A percentile compares a stretch with the other conserved stretches of the same genome.
Conservation (phyloP, 2,113 vertebrate genomes). For the Cepphus grylle region DNA sequence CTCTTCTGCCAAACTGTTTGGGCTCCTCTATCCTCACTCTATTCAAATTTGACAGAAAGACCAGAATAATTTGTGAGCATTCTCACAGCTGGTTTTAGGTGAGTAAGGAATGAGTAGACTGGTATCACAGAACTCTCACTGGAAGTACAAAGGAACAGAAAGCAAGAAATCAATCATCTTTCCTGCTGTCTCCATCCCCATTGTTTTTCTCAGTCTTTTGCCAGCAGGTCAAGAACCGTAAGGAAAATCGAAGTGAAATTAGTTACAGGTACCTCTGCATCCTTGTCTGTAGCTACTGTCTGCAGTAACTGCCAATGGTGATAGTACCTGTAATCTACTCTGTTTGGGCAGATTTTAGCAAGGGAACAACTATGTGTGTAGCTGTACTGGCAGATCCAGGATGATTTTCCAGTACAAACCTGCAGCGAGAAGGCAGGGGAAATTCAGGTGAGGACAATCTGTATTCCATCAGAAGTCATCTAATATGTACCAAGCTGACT, state of each 20-base stretch:
- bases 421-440: background rate
- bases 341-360: background rate
- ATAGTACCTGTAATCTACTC: background rate
- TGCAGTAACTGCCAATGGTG: background rate
- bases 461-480: background rate
- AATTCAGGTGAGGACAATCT: background rate
- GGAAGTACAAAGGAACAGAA: background rate
- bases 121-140: background rate
- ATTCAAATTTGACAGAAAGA: background rate
- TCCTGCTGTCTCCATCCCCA: background rate
- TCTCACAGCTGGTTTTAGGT: background rate
- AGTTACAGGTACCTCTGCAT: background rate
- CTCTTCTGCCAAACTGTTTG: background rate
- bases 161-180: background rate
- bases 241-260: background rate
- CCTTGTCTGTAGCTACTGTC: background rate
- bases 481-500: background rate
- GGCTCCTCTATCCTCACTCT: background rate
- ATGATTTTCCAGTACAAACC: background rate
- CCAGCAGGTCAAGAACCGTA: background rate
- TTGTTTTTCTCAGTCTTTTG: background rate
- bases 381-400: background rate
- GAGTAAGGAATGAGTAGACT: background rate
- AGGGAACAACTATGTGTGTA: background rate
- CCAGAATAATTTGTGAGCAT: background rate